These are phyloP conservation scores for Cyclura pinguis DNA, from an alignment of 2,797 vertebrate species.

Conservation along the genomic window DNA sequence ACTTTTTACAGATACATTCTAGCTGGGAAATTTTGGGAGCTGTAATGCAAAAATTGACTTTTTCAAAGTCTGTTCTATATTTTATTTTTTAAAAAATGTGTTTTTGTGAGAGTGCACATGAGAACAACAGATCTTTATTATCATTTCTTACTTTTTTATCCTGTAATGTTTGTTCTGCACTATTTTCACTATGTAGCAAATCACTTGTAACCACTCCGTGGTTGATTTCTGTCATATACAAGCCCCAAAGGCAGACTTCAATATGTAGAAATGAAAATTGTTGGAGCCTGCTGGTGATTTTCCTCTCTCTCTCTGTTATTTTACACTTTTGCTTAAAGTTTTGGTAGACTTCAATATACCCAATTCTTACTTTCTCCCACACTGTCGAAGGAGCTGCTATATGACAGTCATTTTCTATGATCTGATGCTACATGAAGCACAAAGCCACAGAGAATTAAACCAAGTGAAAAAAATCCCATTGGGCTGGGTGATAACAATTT, in stretches of 20 bases:
- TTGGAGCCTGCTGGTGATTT: conserved; percentile 6
- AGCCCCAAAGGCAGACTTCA: not conserved
- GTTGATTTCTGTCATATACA: not conserved
- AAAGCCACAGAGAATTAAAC: conserved; percentile 34
- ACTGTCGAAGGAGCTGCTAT: conserved; percentile 6
- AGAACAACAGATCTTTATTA: not conserved
- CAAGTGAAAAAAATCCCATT: conserved; percentile 8
- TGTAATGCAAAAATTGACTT: too few species aligned
- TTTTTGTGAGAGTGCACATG: not conserved
- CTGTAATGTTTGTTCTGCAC: not conserved
- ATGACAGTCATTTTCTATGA: conserved; percentile 14
- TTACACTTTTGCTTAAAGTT: conserved; percentile 24
- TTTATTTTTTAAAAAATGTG: not conserved
- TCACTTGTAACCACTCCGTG: not conserved
- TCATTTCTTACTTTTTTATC: not conserved
- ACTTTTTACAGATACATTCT: too few species aligned
- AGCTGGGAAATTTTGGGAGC: too few species aligned
- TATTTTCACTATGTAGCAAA: not conserved
- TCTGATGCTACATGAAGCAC: conserved; percentile 12
- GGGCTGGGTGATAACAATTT: conserved; percentile 37
- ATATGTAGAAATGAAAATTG: not conserved
- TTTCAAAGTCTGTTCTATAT: not conserved
- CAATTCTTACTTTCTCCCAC: conserved; percentile 13
- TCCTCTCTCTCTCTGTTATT: not conserved
- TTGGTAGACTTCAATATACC: not conserved